phyloP scores from a whole-genome alignment of 2,797 vertebrate genomes.

The Spheniscus humboldti region DNA sequence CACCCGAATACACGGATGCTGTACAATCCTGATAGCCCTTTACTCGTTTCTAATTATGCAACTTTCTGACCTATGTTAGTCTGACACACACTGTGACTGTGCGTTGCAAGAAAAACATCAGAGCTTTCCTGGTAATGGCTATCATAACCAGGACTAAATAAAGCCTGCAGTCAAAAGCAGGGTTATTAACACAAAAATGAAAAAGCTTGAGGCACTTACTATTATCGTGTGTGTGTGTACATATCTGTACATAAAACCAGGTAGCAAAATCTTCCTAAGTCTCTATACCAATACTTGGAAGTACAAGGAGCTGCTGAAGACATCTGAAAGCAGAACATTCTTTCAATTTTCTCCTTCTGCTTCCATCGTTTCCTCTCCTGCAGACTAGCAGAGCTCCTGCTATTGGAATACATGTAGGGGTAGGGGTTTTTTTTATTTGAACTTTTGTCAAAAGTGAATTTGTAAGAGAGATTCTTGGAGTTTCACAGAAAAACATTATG shows the following conservation, averaged over 20 bases:
- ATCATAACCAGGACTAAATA: not conserved
- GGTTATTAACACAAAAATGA: not conserved
- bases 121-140: not conserved
- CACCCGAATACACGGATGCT: rapidly evolving
- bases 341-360: not conserved
- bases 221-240: too few species aligned
- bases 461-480: not conserved
- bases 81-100: not conserved
- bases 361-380: not conserved
- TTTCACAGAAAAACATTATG: not conserved
- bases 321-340: not conserved
- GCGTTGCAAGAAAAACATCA: not conserved
- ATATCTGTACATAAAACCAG: not conserved
- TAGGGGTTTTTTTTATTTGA: not conserved
- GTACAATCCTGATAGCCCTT: not conserved
- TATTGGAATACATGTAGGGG: not conserved
- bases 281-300: not conserved
- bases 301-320: not conserved
- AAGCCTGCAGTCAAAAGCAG: not conserved
- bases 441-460: not conserved
- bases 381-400: not conserved
- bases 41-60: not conserved
- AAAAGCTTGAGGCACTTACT: not conserved
- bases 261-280: not conserved
- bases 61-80: not conserved